A percentile compares a stretch with the other conserved stretches of the same genome.
phyloP scores from a whole-genome alignment of 2,797 vertebrate genomes.

The Chelon auratus region DNA sequence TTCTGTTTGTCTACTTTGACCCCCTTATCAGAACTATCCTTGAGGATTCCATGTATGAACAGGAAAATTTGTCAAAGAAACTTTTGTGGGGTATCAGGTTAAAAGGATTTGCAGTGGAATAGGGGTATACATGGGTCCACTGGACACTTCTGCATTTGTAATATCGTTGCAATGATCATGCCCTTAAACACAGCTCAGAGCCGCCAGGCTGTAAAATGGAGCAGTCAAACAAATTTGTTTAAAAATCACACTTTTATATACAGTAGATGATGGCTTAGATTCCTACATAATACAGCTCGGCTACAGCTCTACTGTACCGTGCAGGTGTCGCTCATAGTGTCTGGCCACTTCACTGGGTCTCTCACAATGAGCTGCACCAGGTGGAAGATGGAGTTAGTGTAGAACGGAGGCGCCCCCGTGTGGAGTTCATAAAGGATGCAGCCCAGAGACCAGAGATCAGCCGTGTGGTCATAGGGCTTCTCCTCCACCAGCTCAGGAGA shows the following conservation, averaged over 20 bases:
- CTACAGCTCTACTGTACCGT: constrained; percentile 82
- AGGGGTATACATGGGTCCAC: background rate
- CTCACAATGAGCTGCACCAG: constrained; percentile 92
- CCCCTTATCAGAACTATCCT: background rate
- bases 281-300: background rate
- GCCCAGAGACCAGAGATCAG: constrained; percentile 97
- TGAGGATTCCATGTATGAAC: background rate
- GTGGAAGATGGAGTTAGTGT: constrained; percentile 95
- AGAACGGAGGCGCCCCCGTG: constrained; percentile 95
- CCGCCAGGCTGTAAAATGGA: background rate
- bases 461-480: constrained; percentile 94
- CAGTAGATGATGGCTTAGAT: background rate
- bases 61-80: background rate
- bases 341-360: constrained; percentile 92
- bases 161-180: background rate
- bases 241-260: background rate
- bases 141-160: background rate
- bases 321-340: constrained; percentile 88
- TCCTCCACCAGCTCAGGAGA: constrained; percentile 96
- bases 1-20: background rate
- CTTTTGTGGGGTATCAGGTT: background rate
- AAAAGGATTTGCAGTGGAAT: background rate
- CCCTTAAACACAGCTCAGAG: background rate
- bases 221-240: background rate
- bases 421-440: constrained; percentile 98